Conservation (phyloP, 2,888 invertebrate genomes). For the Trissoscelio sp. region DNA sequence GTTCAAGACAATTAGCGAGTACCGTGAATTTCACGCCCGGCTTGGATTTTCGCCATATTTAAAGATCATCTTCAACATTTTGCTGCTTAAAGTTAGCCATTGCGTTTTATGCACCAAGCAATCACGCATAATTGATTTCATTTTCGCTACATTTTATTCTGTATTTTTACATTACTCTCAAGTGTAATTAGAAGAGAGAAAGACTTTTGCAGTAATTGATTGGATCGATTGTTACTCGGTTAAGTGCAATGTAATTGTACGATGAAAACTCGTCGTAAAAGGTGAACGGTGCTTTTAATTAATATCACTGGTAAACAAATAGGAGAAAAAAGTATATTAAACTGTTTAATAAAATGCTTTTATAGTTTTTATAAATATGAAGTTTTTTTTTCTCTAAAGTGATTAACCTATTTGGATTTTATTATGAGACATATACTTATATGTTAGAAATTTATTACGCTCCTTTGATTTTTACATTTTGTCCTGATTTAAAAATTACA, state of each 20-base stretch:
- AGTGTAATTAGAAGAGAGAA: not conserved
- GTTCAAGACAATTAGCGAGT: conserved; percentile 56
- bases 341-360: too few relatives aligned
- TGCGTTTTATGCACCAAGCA: conserved; percentile 5
- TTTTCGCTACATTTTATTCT: conserved; percentile 9
- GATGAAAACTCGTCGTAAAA: not conserved
- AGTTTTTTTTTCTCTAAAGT: too few relatives aligned
- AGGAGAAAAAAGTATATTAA: too few relatives aligned
- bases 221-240: conserved; percentile 27
- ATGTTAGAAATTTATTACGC: too few relatives aligned
- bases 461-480: too few relatives aligned
- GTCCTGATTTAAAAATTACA: too few relatives aligned
- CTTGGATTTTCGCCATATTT: conserved; percentile 54
- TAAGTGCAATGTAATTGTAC: conserved; percentile 22
- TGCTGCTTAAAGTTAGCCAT: conserved; percentile 23
- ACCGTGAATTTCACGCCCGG: conserved; percentile 3
- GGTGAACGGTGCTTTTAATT: not conserved
- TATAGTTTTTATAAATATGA: too few relatives aligned
- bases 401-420: too few relatives aligned
- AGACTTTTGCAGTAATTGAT: conserved; percentile 23
- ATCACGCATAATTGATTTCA: conserved; percentile 26
- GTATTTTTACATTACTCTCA: not conserved
- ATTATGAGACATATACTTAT: too few relatives aligned
- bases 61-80: conserved; percentile 52
- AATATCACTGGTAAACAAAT: too few relatives aligned